phyloP scores from a whole-genome alignment of 1,140 invertebrate genomes.

The Hetaerina americana region DNA sequence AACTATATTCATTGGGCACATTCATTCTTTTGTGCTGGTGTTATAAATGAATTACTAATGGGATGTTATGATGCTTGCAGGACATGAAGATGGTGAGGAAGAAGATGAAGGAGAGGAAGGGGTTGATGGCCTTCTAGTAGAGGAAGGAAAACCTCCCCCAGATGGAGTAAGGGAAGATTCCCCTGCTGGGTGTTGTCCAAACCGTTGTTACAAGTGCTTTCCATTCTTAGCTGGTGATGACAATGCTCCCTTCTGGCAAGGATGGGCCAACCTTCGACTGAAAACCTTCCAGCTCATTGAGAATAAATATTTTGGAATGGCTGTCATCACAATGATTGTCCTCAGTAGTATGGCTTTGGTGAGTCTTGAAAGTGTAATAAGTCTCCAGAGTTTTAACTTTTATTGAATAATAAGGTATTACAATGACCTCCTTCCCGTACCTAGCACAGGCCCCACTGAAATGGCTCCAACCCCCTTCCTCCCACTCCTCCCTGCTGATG shows the following conservation, averaged over 20 bases:
- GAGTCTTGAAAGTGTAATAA: too few species aligned
- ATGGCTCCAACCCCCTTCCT: too few species aligned
- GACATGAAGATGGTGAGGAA: constrained; percentile 31
- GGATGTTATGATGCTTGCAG: too few species aligned
- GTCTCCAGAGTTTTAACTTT: too few species aligned
- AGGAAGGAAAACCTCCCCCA: constrained; percentile 50
- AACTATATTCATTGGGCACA: too few species aligned
- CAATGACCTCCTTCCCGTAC: too few species aligned
- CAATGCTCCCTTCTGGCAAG: constrained; percentile 83
- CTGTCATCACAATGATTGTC: constrained; percentile 96
- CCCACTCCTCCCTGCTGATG: too few species aligned
- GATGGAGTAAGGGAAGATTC: constrained; percentile 44
- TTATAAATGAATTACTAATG: too few species aligned
- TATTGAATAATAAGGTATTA: too few species aligned
- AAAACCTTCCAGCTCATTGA: constrained; percentile 93
- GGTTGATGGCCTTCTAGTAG: constrained; percentile 40
- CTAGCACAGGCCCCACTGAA: too few species aligned
- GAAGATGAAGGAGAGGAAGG: constrained; percentile 45
- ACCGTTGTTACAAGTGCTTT: constrained; percentile 73
- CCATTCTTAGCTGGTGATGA: constrained; percentile 77
- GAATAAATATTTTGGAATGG: constrained; percentile 98
- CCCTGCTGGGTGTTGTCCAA: constrained; percentile 86
- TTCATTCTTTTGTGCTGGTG: too few species aligned
- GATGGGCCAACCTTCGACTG: constrained; percentile 80
- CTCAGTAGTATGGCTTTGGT: constrained; percentile 93